Conservation (phyloP, 2,113 vertebrate genomes). For the Bostrychus sinensis region DNA sequence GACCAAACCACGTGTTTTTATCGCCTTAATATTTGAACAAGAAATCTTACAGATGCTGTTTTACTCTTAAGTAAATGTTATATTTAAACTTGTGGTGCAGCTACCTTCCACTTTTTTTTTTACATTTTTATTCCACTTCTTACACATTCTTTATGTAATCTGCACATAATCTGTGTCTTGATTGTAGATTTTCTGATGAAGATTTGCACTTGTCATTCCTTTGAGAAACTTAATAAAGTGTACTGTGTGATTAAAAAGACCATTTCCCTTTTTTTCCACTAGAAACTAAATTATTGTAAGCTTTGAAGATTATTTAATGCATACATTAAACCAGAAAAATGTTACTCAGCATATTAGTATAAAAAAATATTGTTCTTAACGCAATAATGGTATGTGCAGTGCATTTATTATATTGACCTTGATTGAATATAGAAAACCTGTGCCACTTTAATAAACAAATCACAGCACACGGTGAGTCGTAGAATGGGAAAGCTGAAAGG, state of each 20-base stretch:
- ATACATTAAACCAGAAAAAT: too few species aligned
- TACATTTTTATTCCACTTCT: constrained; percentile 29
- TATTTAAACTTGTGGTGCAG: background rate
- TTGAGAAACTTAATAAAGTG: constrained; percentile 64
- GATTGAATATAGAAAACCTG: too few species aligned
- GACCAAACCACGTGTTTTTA: constrained; percentile 20
- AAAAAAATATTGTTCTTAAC: too few species aligned
- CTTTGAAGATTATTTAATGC: too few species aligned
- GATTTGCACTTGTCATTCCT: constrained; percentile 32
- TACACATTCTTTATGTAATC: background rate
- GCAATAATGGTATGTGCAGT: too few species aligned
- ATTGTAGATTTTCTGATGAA: constrained; percentile 7
- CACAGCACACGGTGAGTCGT: too few species aligned
- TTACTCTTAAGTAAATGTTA: constrained; percentile 20
- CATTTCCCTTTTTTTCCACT: background rate
- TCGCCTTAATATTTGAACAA: constrained; percentile 42
- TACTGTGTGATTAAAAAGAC: constrained; percentile 33
- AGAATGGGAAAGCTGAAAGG: too few species aligned
- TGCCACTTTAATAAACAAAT: too few species aligned
- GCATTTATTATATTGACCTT: too few species aligned
- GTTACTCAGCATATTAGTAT: too few species aligned
- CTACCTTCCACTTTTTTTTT: background rate
- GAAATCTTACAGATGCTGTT: constrained; percentile 31
- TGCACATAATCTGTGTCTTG: background rate
- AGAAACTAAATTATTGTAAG: too few species aligned